These are phyloP conservation scores for Odontamblyopus rebecca DNA, from an alignment of 2,797 vertebrate genomes.

Conservation along the genomic window DNA sequence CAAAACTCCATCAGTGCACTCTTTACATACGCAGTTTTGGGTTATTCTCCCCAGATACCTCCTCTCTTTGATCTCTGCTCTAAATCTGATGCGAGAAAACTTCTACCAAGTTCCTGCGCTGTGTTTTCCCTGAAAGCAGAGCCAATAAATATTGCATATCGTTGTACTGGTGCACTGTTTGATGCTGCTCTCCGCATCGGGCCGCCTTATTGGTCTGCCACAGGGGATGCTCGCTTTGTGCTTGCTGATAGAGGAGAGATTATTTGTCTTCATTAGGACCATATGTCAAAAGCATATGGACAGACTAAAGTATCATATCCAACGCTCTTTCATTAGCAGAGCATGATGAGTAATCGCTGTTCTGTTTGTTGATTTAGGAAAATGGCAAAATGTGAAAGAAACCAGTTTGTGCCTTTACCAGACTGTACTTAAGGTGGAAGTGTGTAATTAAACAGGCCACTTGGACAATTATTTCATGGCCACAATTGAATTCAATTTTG, in stretches of 20 bases:
- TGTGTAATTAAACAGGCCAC: conserved; percentile 42
- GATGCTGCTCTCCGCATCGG: conserved; percentile 57
- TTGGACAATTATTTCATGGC: conserved; percentile 29
- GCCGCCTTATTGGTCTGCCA: conserved; percentile 44
- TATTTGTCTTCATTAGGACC: conserved; percentile 39
- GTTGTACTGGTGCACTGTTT: conserved; percentile 46
- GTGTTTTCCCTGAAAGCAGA: conserved; percentile 59
- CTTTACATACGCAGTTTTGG: conserved; percentile 55
- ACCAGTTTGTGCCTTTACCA: conserved; percentile 7
- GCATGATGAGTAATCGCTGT: background rate
- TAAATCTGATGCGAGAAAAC: conserved; percentile 72
- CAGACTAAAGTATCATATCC: conserved; percentile 9
- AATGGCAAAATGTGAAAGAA: conserved; percentile 8
- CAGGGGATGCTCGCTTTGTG: conserved; percentile 19
- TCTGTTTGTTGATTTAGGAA: conserved; percentile 3
- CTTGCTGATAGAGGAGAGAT: conserved; percentile 12
- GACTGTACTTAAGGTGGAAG: conserved; percentile 24
- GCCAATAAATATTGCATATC: conserved; percentile 72
- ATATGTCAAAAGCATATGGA: conserved; percentile 7
- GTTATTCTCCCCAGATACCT: conserved; percentile 57
- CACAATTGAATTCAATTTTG: conserved; percentile 5
- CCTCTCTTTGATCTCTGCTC: conserved; percentile 69
- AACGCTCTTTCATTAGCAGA: conserved; percentile 9
- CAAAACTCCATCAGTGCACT: conserved; percentile 56
- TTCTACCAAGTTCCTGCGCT: conserved; percentile 64